phyloP scores from a whole-genome alignment of 2,113 vertebrate genomes.

The Noturus placidus region DNA sequence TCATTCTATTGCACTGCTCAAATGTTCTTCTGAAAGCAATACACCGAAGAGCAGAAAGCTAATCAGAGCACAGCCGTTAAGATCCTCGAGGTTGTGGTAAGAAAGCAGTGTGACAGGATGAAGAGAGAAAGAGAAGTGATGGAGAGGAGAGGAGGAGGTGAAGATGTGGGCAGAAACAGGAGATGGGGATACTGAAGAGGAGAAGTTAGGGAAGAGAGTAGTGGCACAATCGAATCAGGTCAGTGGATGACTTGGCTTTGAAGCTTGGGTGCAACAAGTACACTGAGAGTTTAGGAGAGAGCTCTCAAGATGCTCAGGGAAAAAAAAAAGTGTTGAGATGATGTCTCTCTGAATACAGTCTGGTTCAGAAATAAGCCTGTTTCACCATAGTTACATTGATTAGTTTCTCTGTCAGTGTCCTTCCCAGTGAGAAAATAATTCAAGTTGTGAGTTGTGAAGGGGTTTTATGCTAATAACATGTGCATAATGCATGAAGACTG shows the following conservation, averaged over 20 bases:
- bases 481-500: constrained; percentile 42
- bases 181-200: background rate
- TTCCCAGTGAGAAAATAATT: background rate
- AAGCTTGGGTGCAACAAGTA: background rate
- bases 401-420: background rate
- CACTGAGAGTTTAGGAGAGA: background rate
- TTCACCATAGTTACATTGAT: background rate
- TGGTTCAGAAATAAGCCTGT: background rate
- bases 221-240: background rate
- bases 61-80: background rate
- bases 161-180: background rate
- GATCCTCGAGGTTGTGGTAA: background rate
- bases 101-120: background rate
- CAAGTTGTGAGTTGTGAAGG: background rate
- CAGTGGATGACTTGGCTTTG: background rate
- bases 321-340: background rate
- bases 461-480: constrained; percentile 29
- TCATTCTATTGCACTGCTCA: background rate
- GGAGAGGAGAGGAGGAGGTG: background rate
- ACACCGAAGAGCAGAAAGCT: background rate
- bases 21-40: background rate
- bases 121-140: background rate
- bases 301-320: background rate
- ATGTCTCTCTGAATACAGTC: background rate
- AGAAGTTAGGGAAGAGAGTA: constrained; percentile 6